Conservation (phyloP, 1,140 invertebrate species). For the Chironomus striatipennis region DNA sequence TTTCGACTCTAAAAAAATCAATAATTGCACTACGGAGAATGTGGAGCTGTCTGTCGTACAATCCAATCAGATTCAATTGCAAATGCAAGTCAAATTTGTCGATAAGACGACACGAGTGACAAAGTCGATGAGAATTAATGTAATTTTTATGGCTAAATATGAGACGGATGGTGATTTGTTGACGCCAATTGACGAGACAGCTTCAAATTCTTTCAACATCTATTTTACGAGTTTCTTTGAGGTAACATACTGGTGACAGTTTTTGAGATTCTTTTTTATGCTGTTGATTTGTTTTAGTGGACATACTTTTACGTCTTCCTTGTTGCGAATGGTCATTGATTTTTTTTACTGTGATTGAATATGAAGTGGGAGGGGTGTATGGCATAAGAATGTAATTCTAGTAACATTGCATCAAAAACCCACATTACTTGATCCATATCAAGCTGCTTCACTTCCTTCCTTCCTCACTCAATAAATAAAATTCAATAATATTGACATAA, state of each 20-base stretch:
- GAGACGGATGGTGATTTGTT: background rate
- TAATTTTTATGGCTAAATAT: constrained; percentile 18
- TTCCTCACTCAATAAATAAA: too few species aligned
- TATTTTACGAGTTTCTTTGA: background rate
- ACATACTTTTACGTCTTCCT: too few species aligned
- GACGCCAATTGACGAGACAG: background rate
- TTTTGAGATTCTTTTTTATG: too few species aligned
- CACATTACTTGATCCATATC: too few species aligned
- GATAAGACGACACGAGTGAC: background rate
- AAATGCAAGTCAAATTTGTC: background rate
- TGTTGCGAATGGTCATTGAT: too few species aligned
- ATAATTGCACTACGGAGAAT: background rate
- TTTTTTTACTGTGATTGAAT: too few species aligned
- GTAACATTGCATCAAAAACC: too few species aligned
- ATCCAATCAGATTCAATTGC: constrained; percentile 2
- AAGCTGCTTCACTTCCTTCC: too few species aligned
- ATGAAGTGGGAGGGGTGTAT: too few species aligned
- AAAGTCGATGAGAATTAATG: background rate
- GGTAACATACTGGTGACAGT: background rate
- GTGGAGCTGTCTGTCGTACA: background rate
- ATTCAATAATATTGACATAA: too few species aligned
- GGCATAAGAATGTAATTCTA: too few species aligned
- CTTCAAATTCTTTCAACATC: background rate
- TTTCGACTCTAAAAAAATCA: background rate
- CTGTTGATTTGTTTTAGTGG: too few species aligned